phyloP scores from a whole-genome alignment of 2,113 vertebrate species.

The Eulacestoma nigropectus region DNA sequence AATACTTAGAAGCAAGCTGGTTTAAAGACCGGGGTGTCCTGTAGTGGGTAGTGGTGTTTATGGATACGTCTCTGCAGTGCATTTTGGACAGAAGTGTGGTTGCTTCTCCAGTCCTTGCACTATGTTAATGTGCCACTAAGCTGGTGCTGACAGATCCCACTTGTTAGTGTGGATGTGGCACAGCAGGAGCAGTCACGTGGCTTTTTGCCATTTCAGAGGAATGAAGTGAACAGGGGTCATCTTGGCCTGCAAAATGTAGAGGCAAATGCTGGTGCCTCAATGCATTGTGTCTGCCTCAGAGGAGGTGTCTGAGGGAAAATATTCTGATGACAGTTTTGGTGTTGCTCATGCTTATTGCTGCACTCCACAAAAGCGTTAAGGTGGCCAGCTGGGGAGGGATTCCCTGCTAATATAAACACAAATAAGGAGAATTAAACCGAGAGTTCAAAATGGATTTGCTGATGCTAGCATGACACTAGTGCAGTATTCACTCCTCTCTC shows the following conservation, averaged over 20 bases:
- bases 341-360: not conserved
- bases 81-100: not conserved
- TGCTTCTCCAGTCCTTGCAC: not conserved
- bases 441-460: not conserved
- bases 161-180: not conserved
- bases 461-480: not conserved
- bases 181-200: not conserved
- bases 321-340: accelerated
- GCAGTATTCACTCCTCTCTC: not conserved
- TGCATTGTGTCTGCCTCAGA: not conserved
- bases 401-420: not conserved
- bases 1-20: not conserved
- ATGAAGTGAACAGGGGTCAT: accelerated
- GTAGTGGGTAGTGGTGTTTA: not conserved
- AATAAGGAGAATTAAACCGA: not conserved
- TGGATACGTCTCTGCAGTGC: not conserved
- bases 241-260: not conserved
- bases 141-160: not conserved
- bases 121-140: not conserved
- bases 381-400: not conserved
- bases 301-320: not conserved
- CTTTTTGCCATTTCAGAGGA: not conserved
- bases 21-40: not conserved
- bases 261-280: not conserved
- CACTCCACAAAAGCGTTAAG: not conserved